Base-by-base conservation (phyloP, 1,140 invertebrate genomes). In the Drosophila cardini region DNA sequence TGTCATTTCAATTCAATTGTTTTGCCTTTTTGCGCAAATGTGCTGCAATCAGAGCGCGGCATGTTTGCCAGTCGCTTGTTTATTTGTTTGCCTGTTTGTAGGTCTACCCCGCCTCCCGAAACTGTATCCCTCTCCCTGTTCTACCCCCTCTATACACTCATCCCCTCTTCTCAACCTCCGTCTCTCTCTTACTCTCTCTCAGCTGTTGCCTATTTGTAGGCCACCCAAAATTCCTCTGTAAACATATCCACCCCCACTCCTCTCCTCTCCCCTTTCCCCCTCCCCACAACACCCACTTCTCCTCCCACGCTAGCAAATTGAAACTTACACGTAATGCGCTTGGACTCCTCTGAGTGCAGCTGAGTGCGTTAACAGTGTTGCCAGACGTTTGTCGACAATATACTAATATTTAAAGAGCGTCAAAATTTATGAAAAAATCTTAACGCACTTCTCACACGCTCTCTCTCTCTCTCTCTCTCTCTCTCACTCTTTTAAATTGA, bases 1-100 rank as follows among this genome's bases (percentile, higher is more conserved):
- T 87, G 84, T 89, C 77, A 80, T 82, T 85, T 75, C 58, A 76
- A 77, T 36, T 53, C 50, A 53, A 89, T 89, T 89, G 84, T 89
- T 89, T 84, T 84, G 84, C 80, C 80, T 89, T 89, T 84, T 87
- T 82, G 76, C 73, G 78, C 83, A 78, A 86, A 81, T 87, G 84
- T 80, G 55, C 67, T 68, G 84, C 84, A 89, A 86, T 86, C 83
- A 87, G 79, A 78, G 68, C 79, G 63, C 64, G 71, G 67, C 57
- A 34, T 82, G 72, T 87, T 87, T 81, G 83, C 53, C 71, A 65
- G 78, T 36, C 64, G 80, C 72, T 82, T 81, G 71, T 86, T 82
- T 86, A 80, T 79, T 87, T 86, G 79, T 82, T 87, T 86, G 78
- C 36, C 53, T 61, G 60, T 67, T 76, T 76, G 72, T 43, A 43